A percentile compares a stretch with the other conserved stretches of the same genome.
Conservation (phyloP, 1,140 invertebrate species). For the Diprion similis region DNA sequence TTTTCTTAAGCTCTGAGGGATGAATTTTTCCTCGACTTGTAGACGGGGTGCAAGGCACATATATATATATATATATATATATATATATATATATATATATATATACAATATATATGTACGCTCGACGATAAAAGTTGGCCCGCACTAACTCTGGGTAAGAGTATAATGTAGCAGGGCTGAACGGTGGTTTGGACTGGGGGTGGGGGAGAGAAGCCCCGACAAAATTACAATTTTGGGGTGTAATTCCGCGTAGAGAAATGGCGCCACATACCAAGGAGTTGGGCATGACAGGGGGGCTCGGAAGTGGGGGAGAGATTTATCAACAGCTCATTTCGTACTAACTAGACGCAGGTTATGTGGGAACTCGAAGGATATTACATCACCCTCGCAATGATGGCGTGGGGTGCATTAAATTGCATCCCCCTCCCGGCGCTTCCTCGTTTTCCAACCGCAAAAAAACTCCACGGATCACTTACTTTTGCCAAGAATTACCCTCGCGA, state of each 20-base stretch:
- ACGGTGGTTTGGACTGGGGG: too few relatives aligned
- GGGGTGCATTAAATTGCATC: conserved; percentile 61
- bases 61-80: too few relatives aligned
- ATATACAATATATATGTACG: too few relatives aligned
- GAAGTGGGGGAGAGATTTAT: conserved; percentile 47
- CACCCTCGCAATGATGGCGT: conserved; percentile 57
- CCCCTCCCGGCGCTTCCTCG: too few relatives aligned
- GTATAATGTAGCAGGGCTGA: background rate
- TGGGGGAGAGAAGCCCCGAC: conserved; percentile 38
- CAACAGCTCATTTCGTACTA: conserved; percentile 57
- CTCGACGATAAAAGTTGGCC: background rate
- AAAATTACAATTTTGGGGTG: conserved; percentile 61
- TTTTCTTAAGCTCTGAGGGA: too few relatives aligned
- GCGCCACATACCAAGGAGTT: conserved; percentile 53
- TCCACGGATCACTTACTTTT: too few relatives aligned
- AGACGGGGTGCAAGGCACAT: too few relatives aligned
- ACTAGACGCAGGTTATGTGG: conserved; percentile 55
- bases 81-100: too few relatives aligned
- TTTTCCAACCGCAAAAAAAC: too few relatives aligned
- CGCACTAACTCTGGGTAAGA: background rate
- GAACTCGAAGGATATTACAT: conserved; percentile 60
- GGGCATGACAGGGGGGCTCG: conserved; percentile 24
- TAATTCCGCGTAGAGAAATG: conserved; percentile 59
- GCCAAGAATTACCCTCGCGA: too few relatives aligned
- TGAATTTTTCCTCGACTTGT: too few relatives aligned